These are phyloP conservation scores for Onychostruthus taczanowskii DNA, from an alignment of 2,113 vertebrate species.

Conservation along the genomic window DNA sequence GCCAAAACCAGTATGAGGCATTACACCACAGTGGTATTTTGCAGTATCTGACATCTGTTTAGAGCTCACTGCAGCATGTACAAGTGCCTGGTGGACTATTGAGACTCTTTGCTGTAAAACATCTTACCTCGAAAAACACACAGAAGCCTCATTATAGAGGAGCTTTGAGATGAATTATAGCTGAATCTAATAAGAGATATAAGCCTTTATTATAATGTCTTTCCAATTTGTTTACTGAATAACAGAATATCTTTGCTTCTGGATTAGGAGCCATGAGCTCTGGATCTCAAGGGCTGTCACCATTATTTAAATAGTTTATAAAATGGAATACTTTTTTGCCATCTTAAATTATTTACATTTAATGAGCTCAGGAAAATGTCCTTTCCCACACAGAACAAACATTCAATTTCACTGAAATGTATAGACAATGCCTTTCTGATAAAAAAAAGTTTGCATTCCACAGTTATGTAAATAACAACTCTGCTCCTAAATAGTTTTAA, in stretches of 20 bases:
- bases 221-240: conserved; percentile 53
- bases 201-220: conserved; percentile 18
- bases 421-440: background rate
- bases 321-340: background rate
- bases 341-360: conserved; percentile 53
- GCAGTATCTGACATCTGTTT: background rate
- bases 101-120: background rate
- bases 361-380: background rate
- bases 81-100: background rate
- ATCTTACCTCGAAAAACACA: background rate
- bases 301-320: conserved; percentile 39
- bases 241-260: conserved; percentile 53
- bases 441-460: background rate
- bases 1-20: background rate
- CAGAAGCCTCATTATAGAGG: background rate
- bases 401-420: conserved; percentile 20
- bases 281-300: background rate
- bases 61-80: background rate
- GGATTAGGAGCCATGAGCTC: background rate
- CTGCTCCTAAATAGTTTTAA: conserved; percentile 19
- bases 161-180: background rate
- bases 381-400: background rate
- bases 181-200: background rate
- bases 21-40: background rate
- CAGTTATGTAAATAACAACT: background rate